A percentile compares a stretch with the other conserved stretches of the same genome.
Conservation (phyloP, 2,113 vertebrate genomes). For the Polypterus bichir region DNA sequence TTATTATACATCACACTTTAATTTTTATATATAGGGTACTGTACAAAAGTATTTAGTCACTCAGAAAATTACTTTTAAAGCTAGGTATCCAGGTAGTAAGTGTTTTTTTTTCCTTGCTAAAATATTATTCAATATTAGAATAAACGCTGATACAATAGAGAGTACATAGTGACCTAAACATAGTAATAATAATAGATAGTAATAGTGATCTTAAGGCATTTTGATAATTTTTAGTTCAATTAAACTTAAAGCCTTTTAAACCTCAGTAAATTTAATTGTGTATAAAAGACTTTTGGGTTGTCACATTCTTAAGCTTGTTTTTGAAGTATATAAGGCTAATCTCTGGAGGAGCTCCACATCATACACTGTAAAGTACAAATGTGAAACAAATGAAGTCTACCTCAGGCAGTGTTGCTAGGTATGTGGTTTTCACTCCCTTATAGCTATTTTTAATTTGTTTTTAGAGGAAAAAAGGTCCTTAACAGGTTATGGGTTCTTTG, state of each 20-base stretch:
- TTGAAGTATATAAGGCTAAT: background rate
- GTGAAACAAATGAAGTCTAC: conserved; percentile 13
- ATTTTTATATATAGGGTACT: background rate
- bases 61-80: conserved; percentile 1
- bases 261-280: background rate
- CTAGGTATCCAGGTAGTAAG: no score
- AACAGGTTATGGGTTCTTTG: conserved; percentile 34
- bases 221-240: no score
- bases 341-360: background rate
- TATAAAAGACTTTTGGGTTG: background rate
- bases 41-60: background rate
- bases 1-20: background rate
- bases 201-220: no score
- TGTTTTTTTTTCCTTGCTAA: background rate
- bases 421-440: no score
- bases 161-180: background rate
- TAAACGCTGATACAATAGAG: conserved; percentile 7
- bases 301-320: conserved; percentile 1
- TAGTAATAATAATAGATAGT: no score
- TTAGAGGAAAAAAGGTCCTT: conserved; percentile 27
- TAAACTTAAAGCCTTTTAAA: no score
- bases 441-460: conserved; percentile 21
- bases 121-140: background rate
- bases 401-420: conserved; percentile 17
- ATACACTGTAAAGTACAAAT: conserved; percentile 16